phyloP scores from a whole-genome alignment of 2,113 vertebrate genomes.

The Bambusicola thoracicus region DNA sequence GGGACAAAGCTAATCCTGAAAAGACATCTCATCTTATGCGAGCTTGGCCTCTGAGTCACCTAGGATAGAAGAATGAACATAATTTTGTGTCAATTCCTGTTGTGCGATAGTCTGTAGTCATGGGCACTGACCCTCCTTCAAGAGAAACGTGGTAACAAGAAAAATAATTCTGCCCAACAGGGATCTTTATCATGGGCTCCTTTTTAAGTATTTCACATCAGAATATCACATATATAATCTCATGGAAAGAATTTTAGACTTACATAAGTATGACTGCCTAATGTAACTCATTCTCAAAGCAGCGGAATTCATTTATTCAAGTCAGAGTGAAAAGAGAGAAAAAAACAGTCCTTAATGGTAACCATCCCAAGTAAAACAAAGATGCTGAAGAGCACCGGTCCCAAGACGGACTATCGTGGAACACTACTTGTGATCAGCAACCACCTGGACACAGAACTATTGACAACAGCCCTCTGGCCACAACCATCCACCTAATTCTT shows the following conservation, averaged over 20 bases:
- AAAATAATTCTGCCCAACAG: background rate
- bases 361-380: background rate
- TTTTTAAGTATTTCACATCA: background rate
- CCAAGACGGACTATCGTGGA: no score
- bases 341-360: background rate
- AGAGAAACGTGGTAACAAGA: background rate
- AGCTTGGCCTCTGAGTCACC: slow-evolving; percentile 97
- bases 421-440: no score
- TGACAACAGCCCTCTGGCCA: no score
- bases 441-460: no score
- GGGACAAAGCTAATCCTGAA: slow-evolving; percentile 98
- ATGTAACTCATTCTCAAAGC: background rate
- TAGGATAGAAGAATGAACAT: slow-evolving; percentile 60
- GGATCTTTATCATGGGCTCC: background rate
- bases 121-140: background rate
- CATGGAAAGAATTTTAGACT: background rate
- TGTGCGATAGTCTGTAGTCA: background rate
- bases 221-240: background rate
- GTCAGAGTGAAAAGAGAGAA: background rate
- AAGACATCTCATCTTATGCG: slow-evolving; percentile 98
- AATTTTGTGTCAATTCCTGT: background rate
- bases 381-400: no score
- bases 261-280: background rate
- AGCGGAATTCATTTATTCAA: background rate
- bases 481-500: no score